These are phyloP conservation scores for Sesia apiformis DNA, from an alignment of 2,888 invertebrate genomes.

Conservation along the genomic window DNA sequence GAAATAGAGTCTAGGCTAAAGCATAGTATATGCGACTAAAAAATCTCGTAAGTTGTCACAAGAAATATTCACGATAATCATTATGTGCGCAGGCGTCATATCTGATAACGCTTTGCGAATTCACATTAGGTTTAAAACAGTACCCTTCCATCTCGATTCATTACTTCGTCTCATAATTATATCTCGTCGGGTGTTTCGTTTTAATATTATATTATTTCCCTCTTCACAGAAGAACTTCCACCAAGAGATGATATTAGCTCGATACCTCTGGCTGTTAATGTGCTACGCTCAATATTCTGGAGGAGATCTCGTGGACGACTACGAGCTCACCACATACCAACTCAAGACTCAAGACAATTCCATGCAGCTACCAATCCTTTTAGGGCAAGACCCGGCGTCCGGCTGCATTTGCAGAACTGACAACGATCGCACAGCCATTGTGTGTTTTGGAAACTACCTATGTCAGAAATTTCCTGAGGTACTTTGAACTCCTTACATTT, in stretches of 20 bases:
- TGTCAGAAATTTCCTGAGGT: constrained; percentile 68
- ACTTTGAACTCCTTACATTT: background rate
- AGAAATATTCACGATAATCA: no score
- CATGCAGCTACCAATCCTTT: constrained; percentile 37
- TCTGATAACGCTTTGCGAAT: no score
- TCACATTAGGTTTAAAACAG: no score
- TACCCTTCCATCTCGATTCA: no score
- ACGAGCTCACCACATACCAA: constrained; percentile 34
- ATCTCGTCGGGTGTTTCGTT: background rate
- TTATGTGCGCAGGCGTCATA: no score
- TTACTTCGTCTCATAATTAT: no score
- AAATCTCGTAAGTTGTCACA: no score
- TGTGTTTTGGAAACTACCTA: constrained; percentile 70
- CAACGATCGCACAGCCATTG: constrained; percentile 31
- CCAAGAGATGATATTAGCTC: constrained; percentile 35
- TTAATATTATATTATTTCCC: background rate
- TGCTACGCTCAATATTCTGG: constrained; percentile 48
- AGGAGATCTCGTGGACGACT: constrained; percentile 41
- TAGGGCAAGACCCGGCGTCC: constrained; percentile 44
- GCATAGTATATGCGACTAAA: no score
- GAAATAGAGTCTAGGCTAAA: no score
- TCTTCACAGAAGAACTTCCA: background rate
- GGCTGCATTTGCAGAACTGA: constrained; percentile 70
- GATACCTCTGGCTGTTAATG: constrained; percentile 50
- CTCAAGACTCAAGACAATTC: constrained; percentile 25